Conservation (phyloP, 2,113 vertebrate genomes). For the Ovibos moschatus region DNA sequence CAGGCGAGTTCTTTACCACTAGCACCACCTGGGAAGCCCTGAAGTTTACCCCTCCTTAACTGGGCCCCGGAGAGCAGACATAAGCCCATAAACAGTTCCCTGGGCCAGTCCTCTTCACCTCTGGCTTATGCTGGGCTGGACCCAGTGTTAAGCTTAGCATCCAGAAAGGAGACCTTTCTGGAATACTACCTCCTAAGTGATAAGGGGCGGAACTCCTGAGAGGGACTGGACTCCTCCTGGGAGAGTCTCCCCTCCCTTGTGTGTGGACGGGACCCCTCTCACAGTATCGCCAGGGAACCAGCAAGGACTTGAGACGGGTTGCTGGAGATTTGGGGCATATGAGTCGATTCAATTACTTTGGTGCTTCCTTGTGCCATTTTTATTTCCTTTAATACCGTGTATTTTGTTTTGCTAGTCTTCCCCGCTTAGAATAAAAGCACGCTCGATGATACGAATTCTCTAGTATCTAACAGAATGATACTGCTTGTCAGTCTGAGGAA, state of each 20-base stretch:
- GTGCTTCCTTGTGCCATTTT: not conserved
- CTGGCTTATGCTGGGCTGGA: too few species aligned
- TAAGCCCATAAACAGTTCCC: not conserved
- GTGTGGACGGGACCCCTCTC: rapidly evolving
- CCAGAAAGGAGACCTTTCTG: not conserved
- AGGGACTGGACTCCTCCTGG: not conserved
- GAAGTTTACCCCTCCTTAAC: not conserved
- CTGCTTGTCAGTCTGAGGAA: slow-evolving; percentile 61
- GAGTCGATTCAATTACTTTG: not conserved
- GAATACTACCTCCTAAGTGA: not conserved
- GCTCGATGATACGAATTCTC: slow-evolving; percentile 51
- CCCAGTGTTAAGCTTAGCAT: not conserved
- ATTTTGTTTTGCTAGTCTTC: slow-evolving; percentile 28
- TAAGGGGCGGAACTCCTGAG: not conserved
- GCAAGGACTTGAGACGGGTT: not conserved
- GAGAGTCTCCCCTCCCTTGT: not conserved
- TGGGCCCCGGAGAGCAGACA: not conserved
- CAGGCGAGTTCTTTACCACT: not conserved
- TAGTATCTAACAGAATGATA: slow-evolving; percentile 46
- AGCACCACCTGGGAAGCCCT: not conserved
- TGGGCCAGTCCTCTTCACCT: not conserved
- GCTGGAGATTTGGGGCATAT: not conserved
- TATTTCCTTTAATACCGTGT: slow-evolving; percentile 49
- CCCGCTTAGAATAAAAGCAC: slow-evolving; percentile 30
- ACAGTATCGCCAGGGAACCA: rapidly evolving